These are phyloP conservation scores for Caretta caretta DNA, from an alignment of 2,113 vertebrate genomes.

Conservation along the genomic window DNA sequence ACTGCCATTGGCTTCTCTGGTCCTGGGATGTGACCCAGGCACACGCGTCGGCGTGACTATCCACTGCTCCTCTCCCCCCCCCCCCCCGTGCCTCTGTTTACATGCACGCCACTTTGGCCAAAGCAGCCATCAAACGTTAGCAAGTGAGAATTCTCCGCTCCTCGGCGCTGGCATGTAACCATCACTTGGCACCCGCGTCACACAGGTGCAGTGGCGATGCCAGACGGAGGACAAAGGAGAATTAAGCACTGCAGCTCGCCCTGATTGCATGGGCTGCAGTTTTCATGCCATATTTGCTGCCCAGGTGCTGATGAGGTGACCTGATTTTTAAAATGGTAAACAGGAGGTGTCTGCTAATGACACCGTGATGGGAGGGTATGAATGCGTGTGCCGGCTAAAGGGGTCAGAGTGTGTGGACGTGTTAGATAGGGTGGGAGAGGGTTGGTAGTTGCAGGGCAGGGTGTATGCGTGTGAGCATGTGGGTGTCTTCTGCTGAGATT, in stretches of 20 bases:
- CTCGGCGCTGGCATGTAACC: neutral
- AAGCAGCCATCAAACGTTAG: neutral
- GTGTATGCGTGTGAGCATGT: neutral
- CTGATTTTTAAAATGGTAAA: slow-evolving; percentile 12
- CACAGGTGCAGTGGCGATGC: rapidly evolving
- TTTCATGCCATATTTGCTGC: neutral
- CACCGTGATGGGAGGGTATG: rapidly evolving
- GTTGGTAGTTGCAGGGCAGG: neutral
- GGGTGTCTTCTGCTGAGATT: neutral
- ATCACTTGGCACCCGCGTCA: neutral
- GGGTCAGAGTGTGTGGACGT: neutral
- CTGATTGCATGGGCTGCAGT: rapidly evolving
- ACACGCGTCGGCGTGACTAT: neutral
- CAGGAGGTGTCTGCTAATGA: neutral
- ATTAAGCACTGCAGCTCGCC: neutral
- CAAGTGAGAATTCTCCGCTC: neutral
- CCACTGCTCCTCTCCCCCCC: no score
- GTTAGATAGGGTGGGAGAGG: neutral
- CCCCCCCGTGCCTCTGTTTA: neutral
- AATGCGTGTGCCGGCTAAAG: neutral
- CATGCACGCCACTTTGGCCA: neutral
- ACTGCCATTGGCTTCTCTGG: neutral
- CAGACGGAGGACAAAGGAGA: neutral
- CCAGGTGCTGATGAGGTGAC: neutral
- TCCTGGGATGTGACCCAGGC: neutral